phyloP scores from a whole-genome alignment of 92 coral and sea anemone species.

The Palythoa heliodiscus region DNA sequence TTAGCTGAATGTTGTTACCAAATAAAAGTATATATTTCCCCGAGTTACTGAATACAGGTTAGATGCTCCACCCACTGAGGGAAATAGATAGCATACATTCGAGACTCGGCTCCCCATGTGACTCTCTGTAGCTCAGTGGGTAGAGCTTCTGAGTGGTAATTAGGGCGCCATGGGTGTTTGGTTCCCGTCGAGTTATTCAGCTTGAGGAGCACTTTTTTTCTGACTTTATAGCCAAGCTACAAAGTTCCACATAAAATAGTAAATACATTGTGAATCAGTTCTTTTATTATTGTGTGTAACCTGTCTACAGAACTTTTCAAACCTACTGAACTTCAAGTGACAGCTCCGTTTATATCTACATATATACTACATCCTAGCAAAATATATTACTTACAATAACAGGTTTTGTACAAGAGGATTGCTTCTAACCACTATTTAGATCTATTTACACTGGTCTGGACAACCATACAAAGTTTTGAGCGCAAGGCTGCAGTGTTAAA shows the following conservation, averaged over 20 bases:
- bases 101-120: too few relatives aligned
- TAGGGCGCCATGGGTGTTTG: too few relatives aligned
- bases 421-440: not conserved
- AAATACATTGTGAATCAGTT: not conserved
- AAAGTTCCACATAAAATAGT: too few relatives aligned
- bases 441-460: constrained; percentile 14
- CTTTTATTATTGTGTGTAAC: constrained; percentile 3
- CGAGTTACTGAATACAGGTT: too few relatives aligned
- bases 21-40: not conserved
- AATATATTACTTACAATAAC: constrained; percentile 29
- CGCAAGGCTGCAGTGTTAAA: not conserved
- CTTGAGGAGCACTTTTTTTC: too few relatives aligned
- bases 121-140: too few relatives aligned
- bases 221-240: too few relatives aligned
- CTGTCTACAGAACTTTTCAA: constrained; percentile 4
- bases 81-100: too few relatives aligned
- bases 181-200: too few relatives aligned
- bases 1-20: too few relatives aligned
- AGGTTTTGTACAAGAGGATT: constrained; percentile 5
- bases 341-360: constrained; percentile 9
- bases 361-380: constrained; percentile 34
- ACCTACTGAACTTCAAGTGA: constrained; percentile 4
- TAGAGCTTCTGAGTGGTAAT: too few relatives aligned
- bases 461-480: constrained; percentile 5
- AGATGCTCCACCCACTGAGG: too few relatives aligned